Percentiles rank a stretch among this genome's conserved stretches.
Evolutionary conservation across 1,140 invertebrate species (phyloP).

Genomic region (Drosophila teissieri): DNA sequence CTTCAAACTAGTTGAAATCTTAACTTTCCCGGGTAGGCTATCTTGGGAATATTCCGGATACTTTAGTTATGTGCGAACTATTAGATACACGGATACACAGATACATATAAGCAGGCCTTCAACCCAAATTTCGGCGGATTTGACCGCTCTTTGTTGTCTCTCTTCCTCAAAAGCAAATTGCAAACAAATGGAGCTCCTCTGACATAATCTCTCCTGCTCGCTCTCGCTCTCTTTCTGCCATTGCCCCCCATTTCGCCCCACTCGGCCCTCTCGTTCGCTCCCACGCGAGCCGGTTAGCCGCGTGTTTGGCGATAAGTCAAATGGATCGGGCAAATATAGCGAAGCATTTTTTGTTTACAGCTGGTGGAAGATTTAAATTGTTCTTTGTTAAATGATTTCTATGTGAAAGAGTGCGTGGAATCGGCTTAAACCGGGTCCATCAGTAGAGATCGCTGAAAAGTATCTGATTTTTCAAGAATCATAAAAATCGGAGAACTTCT

Average conservation of each 20-base stretch:
- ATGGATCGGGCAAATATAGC: conserved; percentile 36
- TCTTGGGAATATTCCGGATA: not conserved
- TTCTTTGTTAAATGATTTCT: conserved; percentile 75
- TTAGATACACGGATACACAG: conserved; percentile 18
- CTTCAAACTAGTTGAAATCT: too few relatives aligned
- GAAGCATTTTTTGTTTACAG: conserved; percentile 70
- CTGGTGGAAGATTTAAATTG: conserved; percentile 72
- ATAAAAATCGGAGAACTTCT: conserved; percentile 59
- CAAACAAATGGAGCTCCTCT: not conserved
- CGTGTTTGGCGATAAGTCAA: conserved; percentile 64
- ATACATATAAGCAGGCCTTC: conserved; percentile 31
- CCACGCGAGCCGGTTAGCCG: conserved; percentile 53
- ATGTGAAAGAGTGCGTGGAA: conserved; percentile 20
- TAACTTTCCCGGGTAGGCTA: not conserved
- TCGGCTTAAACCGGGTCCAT: conserved; percentile 7
- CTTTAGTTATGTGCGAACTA: not conserved
- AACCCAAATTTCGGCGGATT: conserved; percentile 28
- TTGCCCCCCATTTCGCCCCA: not conserved
- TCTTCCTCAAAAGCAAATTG: not conserved
- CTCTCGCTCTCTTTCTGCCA: conserved; percentile 5
- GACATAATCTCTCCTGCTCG: not conserved
- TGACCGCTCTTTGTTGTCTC: conserved; percentile 39
- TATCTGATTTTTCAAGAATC: conserved; percentile 75
- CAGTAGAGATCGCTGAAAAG: conserved; percentile 10
- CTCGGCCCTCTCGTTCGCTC: conserved; percentile 6